Conservation (phyloP, 2,797 vertebrate species). For the Hipposideros larvatus region DNA sequence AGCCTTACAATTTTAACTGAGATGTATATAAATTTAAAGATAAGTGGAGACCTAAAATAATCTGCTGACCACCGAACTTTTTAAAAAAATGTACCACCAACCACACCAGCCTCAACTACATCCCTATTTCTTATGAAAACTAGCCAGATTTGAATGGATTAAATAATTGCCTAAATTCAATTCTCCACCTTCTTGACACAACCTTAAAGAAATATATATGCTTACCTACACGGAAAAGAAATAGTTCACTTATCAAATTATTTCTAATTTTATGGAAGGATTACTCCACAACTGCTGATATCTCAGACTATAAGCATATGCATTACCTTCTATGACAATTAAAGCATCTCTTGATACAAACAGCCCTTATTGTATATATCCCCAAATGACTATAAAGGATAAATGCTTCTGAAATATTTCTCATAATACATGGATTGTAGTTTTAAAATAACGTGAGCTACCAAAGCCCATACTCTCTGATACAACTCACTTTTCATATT, state of each 20-base stretch:
- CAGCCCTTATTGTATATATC: background rate
- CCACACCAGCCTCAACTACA: background rate
- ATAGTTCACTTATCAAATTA: constrained; percentile 33
- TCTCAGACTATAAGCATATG: background rate
- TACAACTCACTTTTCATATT: constrained; percentile 13
- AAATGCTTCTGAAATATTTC: constrained; percentile 49
- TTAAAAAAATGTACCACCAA: background rate
- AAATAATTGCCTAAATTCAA: background rate
- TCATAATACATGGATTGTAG: background rate
- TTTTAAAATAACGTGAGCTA: constrained; percentile 58
- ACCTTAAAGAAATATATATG: constrained; percentile 13
- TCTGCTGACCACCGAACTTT: background rate
- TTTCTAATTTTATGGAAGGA: constrained; percentile 19
- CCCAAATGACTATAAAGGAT: background rate
- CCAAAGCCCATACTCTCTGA: background rate
- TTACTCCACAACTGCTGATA: background rate
- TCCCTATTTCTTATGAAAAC: background rate
- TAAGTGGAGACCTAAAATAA: constrained; percentile 26
- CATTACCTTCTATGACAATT: background rate
- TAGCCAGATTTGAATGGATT: background rate
- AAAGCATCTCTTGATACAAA: constrained; percentile 24
- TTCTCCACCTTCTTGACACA: background rate
- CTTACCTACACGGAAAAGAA: background rate
- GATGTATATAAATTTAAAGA: background rate
- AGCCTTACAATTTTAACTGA: background rate